Evolutionary conservation across 2,113 vertebrate species (phyloP).

Genomic region (Scomber japonicus): DNA sequence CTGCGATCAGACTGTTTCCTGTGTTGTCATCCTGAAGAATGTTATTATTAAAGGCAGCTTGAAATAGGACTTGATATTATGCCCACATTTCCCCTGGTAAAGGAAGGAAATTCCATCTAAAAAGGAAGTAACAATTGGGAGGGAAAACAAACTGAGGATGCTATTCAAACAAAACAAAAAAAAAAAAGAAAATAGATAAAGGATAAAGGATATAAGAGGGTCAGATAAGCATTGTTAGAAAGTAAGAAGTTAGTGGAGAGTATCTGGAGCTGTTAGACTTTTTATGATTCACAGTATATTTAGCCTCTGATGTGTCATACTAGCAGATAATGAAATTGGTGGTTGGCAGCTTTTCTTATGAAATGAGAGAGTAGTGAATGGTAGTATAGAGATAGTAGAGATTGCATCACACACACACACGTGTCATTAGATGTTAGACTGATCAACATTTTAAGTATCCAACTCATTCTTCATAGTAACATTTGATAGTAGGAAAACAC

Average conservation of each 20-base stretch:
- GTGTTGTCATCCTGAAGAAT: slow-evolving; percentile 48
- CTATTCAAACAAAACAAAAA: slow-evolving; percentile 1
- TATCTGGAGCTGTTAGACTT: not conserved
- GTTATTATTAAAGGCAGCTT: slow-evolving; percentile 40
- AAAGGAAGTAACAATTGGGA: slow-evolving; percentile 19
- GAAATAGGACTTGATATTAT: slow-evolving; percentile 51
- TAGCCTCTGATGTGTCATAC: not conserved
- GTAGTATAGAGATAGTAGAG: too few relatives aligned
- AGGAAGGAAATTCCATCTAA: slow-evolving; percentile 21
- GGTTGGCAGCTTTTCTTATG: too few relatives aligned
- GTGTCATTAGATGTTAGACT: too few relatives aligned
- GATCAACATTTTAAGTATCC: too few relatives aligned
- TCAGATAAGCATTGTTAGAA: not conserved
- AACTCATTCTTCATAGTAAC: too few relatives aligned
- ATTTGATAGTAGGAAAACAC: too few relatives aligned
- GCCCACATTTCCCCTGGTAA: slow-evolving; percentile 28
- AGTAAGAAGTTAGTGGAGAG: not conserved
- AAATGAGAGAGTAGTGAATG: too few relatives aligned
- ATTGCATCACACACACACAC: too few relatives aligned
- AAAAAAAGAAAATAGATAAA: slow-evolving; percentile 9
- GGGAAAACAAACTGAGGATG: not conserved
- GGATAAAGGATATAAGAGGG: not conserved
- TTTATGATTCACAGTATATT: not conserved
- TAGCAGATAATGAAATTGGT: not conserved
- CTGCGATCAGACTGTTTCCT: slow-evolving; percentile 34